These are phyloP conservation scores for Chelidonichthys spinosus DNA, from an alignment of 2,797 vertebrate genomes.

Conservation along the genomic window DNA sequence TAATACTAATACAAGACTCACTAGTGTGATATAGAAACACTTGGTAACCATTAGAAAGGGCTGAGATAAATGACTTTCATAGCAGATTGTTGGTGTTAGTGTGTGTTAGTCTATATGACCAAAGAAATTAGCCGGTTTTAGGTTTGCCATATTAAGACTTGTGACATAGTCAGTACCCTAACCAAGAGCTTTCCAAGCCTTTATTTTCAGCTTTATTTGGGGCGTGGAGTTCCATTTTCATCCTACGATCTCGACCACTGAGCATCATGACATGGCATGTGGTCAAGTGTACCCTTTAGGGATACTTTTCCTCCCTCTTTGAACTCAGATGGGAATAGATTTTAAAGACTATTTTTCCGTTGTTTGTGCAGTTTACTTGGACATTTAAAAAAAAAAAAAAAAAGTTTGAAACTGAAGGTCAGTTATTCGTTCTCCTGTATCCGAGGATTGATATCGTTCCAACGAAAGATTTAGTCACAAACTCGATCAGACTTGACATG, in stretches of 20 bases:
- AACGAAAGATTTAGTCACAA: neutral
- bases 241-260: conserved; percentile 62
- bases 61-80: neutral
- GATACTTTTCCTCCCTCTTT: conserved; percentile 48
- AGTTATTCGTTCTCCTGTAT: neutral
- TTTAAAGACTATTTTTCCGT: conserved; percentile 54
- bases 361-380: conserved; percentile 22
- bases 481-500: no score
- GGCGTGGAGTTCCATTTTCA: conserved; percentile 71
- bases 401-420: neutral
- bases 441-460: neutral
- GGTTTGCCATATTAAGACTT: conserved; percentile 45
- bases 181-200: conserved; percentile 54
- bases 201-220: conserved; percentile 78
- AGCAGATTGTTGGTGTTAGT: conserved; percentile 18
- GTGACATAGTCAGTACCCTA: conserved; percentile 49
- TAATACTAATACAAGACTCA: no score
- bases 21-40: neutral
- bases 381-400: conserved; percentile 11
- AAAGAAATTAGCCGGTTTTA: conserved; percentile 40
- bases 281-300: conserved; percentile 68
- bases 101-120: neutral
- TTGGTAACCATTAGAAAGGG: neutral
- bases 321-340: conserved; percentile 57
- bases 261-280: conserved; percentile 66